Base-by-base conservation (phyloP, 2,113 vertebrate species). In the Meriones unguiculatus region DNA sequence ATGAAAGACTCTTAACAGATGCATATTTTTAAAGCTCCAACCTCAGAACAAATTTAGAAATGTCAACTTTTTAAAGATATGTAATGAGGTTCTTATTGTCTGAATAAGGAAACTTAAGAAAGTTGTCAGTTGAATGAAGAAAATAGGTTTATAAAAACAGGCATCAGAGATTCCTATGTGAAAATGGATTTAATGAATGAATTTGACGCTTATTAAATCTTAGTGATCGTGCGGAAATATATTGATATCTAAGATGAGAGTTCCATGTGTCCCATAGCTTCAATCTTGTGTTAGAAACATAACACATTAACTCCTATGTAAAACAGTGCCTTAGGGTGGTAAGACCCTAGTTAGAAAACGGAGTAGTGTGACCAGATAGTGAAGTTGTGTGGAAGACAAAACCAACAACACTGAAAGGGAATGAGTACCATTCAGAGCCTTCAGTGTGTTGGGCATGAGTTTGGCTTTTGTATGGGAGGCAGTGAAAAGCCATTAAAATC, bases 61-160 rank as follows among this genome's bases (percentile, higher is more conserved):
- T 5, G 0, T 65, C 46, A 94, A 57, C 35, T 0, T 46, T 73
- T 93, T 76, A 57, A 92, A n/a, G 76, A 75, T 87, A 96, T 57
- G 4, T 78, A 62, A 82, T 35, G 2, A 69, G 82, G 82, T 32
- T 95, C 64, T 75, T 96, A 82, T 87, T 86, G 94, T 97, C 89
- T 96, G 93, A 95, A 77, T 80, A 57, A 93, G 89, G 77, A 95
- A 81, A n/a, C 87, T 95, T 72, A 77, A 97, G 90, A 69, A 95
- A 80, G 78, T 94, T 95, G 18, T 85, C 67, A 64, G 0, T 80
- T 95, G 52, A 98, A 93, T 73, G 90, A 95, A 96, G 94, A 95
- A 67, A 98, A 84, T 92, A 96, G 73, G 97, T 97, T 92, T 93
- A 32, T 20, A 70, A n/a, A 70, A 81, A 75, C 75, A 76, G 46